phyloP scores from a whole-genome alignment of 1,140 invertebrate species.

The Monomorium pharaonis region DNA sequence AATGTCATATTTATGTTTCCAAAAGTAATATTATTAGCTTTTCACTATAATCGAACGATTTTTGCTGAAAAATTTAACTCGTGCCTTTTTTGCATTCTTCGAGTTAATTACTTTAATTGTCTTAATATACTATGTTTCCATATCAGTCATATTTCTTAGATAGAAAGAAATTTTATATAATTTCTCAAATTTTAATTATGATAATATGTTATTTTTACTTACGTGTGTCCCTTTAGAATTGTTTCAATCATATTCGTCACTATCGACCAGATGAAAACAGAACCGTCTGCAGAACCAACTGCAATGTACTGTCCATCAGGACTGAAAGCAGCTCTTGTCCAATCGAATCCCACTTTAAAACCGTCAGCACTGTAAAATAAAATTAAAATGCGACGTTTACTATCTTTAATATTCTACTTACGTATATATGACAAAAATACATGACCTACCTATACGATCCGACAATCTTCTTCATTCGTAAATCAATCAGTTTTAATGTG shows the following conservation, averaged over 20 bases:
- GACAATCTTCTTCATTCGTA: constrained; percentile 96
- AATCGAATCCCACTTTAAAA: constrained; percentile 98
- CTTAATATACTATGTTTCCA: not conserved
- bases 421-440: not conserved
- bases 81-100: too few relatives aligned
- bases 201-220: constrained; percentile 83
- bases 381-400: not conserved
- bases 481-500: constrained; percentile 96
- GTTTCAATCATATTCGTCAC: constrained; percentile 91
- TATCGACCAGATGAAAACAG: constrained; percentile 96
- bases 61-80: too few relatives aligned
- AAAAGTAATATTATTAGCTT: too few relatives aligned
- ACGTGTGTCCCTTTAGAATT: constrained; percentile 95
- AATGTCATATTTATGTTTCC: too few relatives aligned
- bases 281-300: constrained; percentile 95
- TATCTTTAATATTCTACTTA: constrained; percentile 15
- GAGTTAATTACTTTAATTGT: not conserved
- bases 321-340: constrained; percentile 96
- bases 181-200: not conserved
- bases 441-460: constrained; percentile 93
- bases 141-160: not conserved
- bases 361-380: constrained; percentile 92
- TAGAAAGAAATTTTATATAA: not conserved
- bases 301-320: constrained; percentile 95
- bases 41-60: too few relatives aligned